Evolutionary conservation across 2,113 vertebrate species (phyloP).

Genomic region (Harpagus bidentatus): DNA sequence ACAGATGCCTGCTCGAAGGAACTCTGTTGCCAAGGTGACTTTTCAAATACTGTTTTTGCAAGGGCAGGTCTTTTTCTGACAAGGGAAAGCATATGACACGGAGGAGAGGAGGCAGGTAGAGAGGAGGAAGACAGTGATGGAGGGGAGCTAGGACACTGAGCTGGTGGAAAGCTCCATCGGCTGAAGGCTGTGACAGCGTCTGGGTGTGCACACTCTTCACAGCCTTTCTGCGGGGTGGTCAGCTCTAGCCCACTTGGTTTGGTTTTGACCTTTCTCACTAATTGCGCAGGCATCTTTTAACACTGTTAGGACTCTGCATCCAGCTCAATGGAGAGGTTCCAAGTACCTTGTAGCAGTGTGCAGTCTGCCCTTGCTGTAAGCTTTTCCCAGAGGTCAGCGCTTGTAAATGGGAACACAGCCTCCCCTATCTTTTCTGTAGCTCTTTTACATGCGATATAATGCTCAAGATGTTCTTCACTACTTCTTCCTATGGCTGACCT

Average conservation of each 20-base stretch:
- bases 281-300: background rate
- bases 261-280: background rate
- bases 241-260: background rate
- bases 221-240: too few relatives aligned
- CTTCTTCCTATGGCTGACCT: background rate
- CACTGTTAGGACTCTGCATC: background rate
- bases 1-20: background rate
- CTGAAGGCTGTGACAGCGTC: background rate
- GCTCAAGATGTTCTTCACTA: background rate
- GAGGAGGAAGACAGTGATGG: background rate
- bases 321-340: background rate
- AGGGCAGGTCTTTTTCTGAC: background rate
- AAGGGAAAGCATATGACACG: background rate
- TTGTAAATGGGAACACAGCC: background rate
- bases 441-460: too few relatives aligned
- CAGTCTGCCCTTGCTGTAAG: background rate
- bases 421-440: background rate
- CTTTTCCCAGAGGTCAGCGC: background rate
- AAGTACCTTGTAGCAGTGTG: background rate
- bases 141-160: background rate
- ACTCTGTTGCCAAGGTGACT: constrained; percentile 26
- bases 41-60: background rate
- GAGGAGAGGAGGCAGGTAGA: background rate
- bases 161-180: too few relatives aligned
- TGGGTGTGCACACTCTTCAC: background rate